Percentiles rank a stretch among this genome's conserved stretches.
These are phyloP conservation scores for Prunella himalayana DNA, from an alignment of 2,113 vertebrate species.

Conservation along the genomic window DNA sequence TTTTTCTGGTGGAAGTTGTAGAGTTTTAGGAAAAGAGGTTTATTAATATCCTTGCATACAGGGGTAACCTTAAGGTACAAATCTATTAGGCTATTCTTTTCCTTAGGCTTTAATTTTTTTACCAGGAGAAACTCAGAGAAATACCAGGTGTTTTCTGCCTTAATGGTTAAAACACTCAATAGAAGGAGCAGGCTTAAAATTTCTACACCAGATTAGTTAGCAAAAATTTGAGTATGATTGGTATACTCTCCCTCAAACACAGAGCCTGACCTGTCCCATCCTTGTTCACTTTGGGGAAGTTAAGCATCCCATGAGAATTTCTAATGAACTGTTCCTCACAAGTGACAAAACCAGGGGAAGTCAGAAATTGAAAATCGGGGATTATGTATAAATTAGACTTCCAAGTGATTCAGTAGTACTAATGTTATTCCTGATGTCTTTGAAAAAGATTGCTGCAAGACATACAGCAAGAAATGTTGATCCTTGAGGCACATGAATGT, in stretches of 20 bases:
- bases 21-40: background rate
- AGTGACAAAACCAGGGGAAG: background rate
- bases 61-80: background rate
- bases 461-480: background rate
- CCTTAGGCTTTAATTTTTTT: background rate
- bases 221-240: background rate
- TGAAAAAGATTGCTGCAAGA: background rate
- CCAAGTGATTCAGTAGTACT: background rate
- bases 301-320: background rate
- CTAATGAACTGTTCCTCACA: background rate
- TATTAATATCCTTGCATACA: background rate
- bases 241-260: background rate
- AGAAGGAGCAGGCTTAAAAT: background rate
- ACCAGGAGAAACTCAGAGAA: background rate
- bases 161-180: background rate
- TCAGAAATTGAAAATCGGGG: background rate
- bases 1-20: background rate
- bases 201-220: background rate
- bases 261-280: background rate
- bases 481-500: background rate
- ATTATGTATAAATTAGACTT: background rate
- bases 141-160: background rate
- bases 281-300: background rate
- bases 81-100: background rate
- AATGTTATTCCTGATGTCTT: background rate